Evolutionary conservation across 2,888 invertebrate genomes (phyloP), one percentile per base, ranked within the genome.

Genomic region (Caenorhabditis japonica): DNA sequence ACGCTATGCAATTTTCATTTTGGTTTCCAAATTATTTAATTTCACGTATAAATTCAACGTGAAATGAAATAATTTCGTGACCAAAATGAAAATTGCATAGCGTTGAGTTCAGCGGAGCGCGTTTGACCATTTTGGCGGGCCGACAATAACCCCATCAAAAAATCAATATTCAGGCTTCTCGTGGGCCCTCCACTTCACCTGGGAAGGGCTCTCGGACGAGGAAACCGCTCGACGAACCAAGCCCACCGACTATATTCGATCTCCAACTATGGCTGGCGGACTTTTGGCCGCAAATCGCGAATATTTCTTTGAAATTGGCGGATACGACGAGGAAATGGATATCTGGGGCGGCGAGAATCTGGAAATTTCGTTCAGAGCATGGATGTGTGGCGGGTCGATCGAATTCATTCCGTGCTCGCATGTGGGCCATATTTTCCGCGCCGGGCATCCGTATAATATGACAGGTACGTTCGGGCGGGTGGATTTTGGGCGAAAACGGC

Each of bases 241-340:
- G 3, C 33, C 27, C 7, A 82, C 82, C 2, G 78, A 82, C 27
- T 61, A 77, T 25, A 80, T 82, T 73, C 90, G 91, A 83, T 93
- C 95, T 0, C 97, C 97, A 0, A 97, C 97, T 0, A 97, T 97
- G 97, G 96, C 97, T n/a, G 97, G 97, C 0, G 97, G 97, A 0
- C 89, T 97, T 68, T 95, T 97, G 90, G 97, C 96, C 0, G 95
- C 95, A 56, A 92, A 94, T 83, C 91, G 94, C 56, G 91, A 92
- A 58, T 97, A 94, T 89, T 97, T 95, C 90, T 97, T 95, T 93
- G 93, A 96, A 89, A 89, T 93, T 75, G 85, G 86, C 3, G 86
- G 79, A 25, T 87, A 87, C 75, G 97, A 97, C 88, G 93, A 94
- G 81, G 94, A 93, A 78, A 97, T 97, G 97, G 94, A 95, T 75